Percentiles rank a stretch among this genome's conserved stretches.
phyloP scores from a whole-genome alignment of 2,113 vertebrate species.

The Microtus pennsylvanicus region DNA sequence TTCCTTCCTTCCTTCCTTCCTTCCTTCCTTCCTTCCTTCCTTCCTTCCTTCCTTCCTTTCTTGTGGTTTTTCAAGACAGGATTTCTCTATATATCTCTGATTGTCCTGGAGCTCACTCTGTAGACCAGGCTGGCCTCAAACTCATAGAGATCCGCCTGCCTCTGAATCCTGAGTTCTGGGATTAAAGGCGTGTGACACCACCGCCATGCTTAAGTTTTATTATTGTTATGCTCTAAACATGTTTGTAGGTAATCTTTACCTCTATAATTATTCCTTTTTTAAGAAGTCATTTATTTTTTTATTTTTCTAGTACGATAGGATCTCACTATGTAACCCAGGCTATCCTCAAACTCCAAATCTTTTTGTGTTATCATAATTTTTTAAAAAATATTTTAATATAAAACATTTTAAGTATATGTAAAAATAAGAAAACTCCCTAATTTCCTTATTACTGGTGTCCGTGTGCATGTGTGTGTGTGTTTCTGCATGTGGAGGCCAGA shows the following conservation, averaged over 20 bases:
- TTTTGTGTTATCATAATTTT: background rate
- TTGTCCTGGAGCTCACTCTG: too few relatives aligned
- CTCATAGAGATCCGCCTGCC: too few relatives aligned
- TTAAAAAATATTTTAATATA: conserved; percentile 42
- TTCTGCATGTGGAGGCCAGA: background rate
- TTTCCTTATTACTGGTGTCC: background rate
- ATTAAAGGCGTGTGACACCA: too few relatives aligned
- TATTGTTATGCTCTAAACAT: conserved; percentile 15
- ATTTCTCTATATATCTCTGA: too few relatives aligned
- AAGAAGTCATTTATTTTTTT: background rate
- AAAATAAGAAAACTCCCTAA: conserved; percentile 28
- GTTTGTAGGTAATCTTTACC: background rate
- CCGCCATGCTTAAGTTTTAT: background rate
- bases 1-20: too few relatives aligned
- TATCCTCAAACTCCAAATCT: background rate
- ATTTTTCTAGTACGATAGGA: background rate
- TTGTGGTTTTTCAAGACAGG: too few relatives aligned
- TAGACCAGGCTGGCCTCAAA: too few relatives aligned
- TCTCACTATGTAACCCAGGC: background rate
- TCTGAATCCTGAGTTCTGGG: too few relatives aligned
- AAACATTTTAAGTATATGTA: conserved; percentile 30
- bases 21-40: too few relatives aligned
- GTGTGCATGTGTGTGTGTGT: background rate
- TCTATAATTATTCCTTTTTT: conserved; percentile 38
- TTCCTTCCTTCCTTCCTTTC: too few relatives aligned